Evolutionary conservation across 2,888 invertebrate species (phyloP).

Genomic region (Metallyticus violacea): DNA sequence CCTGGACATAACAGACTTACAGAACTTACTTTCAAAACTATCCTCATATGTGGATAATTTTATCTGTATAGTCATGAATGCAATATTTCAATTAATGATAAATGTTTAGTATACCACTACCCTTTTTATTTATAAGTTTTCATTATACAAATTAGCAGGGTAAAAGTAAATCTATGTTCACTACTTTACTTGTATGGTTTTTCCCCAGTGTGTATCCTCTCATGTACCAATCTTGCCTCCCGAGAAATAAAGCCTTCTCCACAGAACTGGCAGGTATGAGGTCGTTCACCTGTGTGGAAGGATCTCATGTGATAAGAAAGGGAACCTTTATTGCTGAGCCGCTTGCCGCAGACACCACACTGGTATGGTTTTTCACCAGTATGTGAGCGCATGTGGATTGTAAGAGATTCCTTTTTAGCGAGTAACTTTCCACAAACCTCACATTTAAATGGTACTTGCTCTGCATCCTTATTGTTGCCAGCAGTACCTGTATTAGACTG

Average conservation of each 20-base stretch:
- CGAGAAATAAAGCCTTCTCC: slow-evolving; percentile 45
- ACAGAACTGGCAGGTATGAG: slow-evolving; percentile 48
- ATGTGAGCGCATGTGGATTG: slow-evolving; percentile 41
- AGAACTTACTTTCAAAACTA: too few species aligned
- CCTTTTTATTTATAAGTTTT: not conserved
- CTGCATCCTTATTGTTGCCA: slow-evolving; percentile 21
- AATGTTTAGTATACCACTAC: not conserved
- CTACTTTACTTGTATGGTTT: slow-evolving; percentile 39
- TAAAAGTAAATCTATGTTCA: not conserved
- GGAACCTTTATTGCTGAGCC: slow-evolving; percentile 41
- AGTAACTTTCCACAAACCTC: slow-evolving; percentile 40
- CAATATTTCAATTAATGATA: too few species aligned
- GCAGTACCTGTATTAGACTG: not conserved
- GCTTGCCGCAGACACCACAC: slow-evolving; percentile 40
- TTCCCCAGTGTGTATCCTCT: slow-evolving; percentile 46
- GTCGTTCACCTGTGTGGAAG: slow-evolving; percentile 46
- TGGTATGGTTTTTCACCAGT: slow-evolving; percentile 35
- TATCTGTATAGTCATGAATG: too few species aligned
- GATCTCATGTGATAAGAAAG: slow-evolving; percentile 46
- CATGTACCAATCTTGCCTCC: slow-evolving; percentile 46
- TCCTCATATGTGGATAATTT: too few species aligned
- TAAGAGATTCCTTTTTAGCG: slow-evolving; percentile 38
- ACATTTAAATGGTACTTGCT: slow-evolving; percentile 39
- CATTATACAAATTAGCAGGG: not conserved
- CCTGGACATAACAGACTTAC: too few species aligned